Evolutionary conservation across 2,888 invertebrate species (phyloP), one percentile per base, ranked within the genome.

Genomic region (Nezara viridula): DNA sequence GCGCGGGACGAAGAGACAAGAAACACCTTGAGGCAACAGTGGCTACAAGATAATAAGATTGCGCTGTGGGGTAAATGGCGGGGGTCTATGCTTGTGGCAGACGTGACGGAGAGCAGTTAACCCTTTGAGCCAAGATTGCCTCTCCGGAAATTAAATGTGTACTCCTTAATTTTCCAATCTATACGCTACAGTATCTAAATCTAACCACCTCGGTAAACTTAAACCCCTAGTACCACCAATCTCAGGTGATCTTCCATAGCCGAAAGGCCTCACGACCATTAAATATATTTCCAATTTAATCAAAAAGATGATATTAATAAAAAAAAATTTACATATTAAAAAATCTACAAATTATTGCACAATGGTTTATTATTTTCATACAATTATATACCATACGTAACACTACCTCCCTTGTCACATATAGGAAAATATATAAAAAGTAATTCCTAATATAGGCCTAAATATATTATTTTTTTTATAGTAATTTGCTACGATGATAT

Each of bases 101-200:
- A 32, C 66, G 66, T 73, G 66, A 73, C 66, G 66, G 66, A 73
- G 81, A 81, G 81, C 81, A 81, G 81, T 81, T 81, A 81, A 44
- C 81, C 44, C 81, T 81, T 81, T 47, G 81, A 81, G 81, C 40
- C 44, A 81, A 81, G 81, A 81, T 81, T 81, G 81, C 81, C 81
- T 81, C 81, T 81, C 81, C 81, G 81, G 81, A 81, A 81, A 81
- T 81, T 81, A 81, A 81, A 81, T 81, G 81, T 81, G 81, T 81
- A 81, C 81, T 81, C 81, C 81, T 81, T 81, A 44, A 81, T 81
- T 81, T 81, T 81, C 81, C 81, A 81, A 81, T 81, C 81, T 81
- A 81, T 81, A 81, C 81, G n/a, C 40, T 9, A 81, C 81, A 81
- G 81, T 81, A 81, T 81, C 81, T 81, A 47, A 81, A 81, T 81